Base-by-base conservation (phyloP, 2,888 invertebrate species). In the Tryphoninae sp. region DNA sequence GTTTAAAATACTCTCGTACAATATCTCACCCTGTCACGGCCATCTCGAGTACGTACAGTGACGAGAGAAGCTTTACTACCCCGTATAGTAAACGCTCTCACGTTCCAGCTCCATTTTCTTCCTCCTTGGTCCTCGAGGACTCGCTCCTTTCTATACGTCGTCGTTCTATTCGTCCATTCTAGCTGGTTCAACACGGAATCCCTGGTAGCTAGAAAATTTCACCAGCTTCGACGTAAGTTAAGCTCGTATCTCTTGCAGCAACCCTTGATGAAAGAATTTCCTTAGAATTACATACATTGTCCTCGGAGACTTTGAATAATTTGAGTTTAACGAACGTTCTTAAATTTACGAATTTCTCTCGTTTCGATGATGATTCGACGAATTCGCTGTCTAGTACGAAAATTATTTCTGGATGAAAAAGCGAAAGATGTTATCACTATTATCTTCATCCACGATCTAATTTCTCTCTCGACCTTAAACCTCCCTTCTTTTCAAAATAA, bases 1-100 rank as follows among this genome's bases (percentile, higher is more conserved):
- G 53, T 53, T 69, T 40, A 61, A 69, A 58, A 62, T 53, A 42
- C 51, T 22, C n/a, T 62, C 7, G 23, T 22, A 16, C 16, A 42
- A 62, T 69, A 22, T 62, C n/a, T 58, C 61, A 53, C 19, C 26
- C 23, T 40, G 51, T 13, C 22, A 53, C 53, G 33, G 53, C 59
- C 6, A 61, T 33, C 40, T 51, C 0, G n/a, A 9, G 16, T 69
- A 42, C n/a, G 16, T 16, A 19, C 16, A 19, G 19, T 19, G 19
- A 53, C 51, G 22, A 40, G 53, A 33, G 16, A 55, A 13, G 16
- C 53, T 68, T 33, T 53, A 33, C 33, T 23, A 51, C 53, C 53
- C 8, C 53, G 22, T 64, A 6, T 45, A 22, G 68, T 53, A n/a
- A 68, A 23, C 23, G 45, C 45, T 64, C 64, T 19, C n/a, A 16